Conservation (phyloP, 2,888 invertebrate species). For the Heteropelma amictum region DNA sequence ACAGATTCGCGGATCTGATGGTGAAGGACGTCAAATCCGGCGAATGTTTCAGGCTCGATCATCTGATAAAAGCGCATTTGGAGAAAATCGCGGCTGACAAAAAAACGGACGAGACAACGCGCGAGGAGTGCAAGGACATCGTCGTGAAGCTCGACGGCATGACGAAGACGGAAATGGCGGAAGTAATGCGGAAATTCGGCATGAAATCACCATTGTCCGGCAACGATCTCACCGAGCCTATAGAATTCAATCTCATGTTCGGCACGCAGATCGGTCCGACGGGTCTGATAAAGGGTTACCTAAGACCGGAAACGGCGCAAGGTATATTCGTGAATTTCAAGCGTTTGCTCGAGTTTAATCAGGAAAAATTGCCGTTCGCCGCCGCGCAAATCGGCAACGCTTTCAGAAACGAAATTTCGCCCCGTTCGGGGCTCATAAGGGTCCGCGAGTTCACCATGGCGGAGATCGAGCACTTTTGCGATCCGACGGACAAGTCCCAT, state of each 20-base stretch:
- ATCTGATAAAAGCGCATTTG: slow-evolving; percentile 96
- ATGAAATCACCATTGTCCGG: slow-evolving; percentile 98
- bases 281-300: slow-evolving; percentile 94
- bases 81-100: slow-evolving; percentile 93
- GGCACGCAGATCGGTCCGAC: slow-evolving; percentile 98
- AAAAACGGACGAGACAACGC: slow-evolving; percentile 85
- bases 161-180: slow-evolving; percentile 93
- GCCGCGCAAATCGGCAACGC: slow-evolving; percentile 99
- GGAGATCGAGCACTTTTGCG: slow-evolving; percentile 99
- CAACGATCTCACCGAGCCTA: slow-evolving; percentile 96
- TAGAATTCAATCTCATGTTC: slow-evolving; percentile 99
- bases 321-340: slow-evolving; percentile 99
- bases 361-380: slow-evolving; percentile 97
- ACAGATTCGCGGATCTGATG: slow-evolving; percentile 99
- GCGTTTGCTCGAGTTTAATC: slow-evolving; percentile 97
- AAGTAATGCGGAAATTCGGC: slow-evolving; percentile 89
- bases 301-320: slow-evolving; percentile 99
- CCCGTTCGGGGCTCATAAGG: slow-evolving; percentile 95
- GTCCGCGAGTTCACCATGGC: slow-evolving; percentile 99
- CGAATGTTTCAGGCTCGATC: slow-evolving; percentile 98
- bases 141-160: slow-evolving; percentile 93
- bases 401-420: slow-evolving; percentile 99
- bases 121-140: slow-evolving; percentile 88
- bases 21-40: slow-evolving; percentile 97
- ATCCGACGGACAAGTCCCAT: slow-evolving; percentile 92